Conservation (phyloP, 2,888 invertebrate genomes). For the Latrodectus elegans region DNA sequence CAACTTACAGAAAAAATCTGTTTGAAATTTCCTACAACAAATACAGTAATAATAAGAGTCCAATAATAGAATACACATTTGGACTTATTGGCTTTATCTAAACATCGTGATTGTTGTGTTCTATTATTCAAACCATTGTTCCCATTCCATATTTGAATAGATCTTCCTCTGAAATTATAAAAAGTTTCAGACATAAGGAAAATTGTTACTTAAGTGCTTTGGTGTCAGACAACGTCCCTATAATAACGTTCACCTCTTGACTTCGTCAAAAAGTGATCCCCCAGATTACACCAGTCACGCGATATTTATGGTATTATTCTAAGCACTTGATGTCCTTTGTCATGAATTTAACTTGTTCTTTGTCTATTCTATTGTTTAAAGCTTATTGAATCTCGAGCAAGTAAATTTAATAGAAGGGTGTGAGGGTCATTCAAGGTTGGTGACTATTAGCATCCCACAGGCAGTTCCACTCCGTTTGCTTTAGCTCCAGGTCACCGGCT, state of each 20-base stretch:
- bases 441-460: conserved; percentile 52
- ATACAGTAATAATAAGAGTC: no score
- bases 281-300: conserved; percentile 32
- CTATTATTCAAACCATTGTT: no score
- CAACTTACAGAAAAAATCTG: no score
- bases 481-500: conserved; percentile 63
- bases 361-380: conserved; percentile 51
- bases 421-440: conserved; percentile 59
- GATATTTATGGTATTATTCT: neutral
- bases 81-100: no score
- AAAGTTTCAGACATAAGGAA: no score
- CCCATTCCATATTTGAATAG: no score
- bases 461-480: conserved; percentile 45
- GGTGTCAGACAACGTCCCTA: neutral
- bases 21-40: no score
- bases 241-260: conserved; percentile 2
- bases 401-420: conserved; percentile 19
- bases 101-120: no score
- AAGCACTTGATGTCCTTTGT: conserved; percentile 1
- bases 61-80: no score
- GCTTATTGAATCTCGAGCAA: conserved; percentile 50
- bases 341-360: conserved; percentile 27
- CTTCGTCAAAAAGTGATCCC: neutral
- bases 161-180: no score
- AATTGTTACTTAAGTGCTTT: no score